Percentiles rank a stretch among this genome's conserved stretches.
Evolutionary conservation across 2,797 vertebrate species (phyloP).

Genomic region (Columba guinea): DNA sequence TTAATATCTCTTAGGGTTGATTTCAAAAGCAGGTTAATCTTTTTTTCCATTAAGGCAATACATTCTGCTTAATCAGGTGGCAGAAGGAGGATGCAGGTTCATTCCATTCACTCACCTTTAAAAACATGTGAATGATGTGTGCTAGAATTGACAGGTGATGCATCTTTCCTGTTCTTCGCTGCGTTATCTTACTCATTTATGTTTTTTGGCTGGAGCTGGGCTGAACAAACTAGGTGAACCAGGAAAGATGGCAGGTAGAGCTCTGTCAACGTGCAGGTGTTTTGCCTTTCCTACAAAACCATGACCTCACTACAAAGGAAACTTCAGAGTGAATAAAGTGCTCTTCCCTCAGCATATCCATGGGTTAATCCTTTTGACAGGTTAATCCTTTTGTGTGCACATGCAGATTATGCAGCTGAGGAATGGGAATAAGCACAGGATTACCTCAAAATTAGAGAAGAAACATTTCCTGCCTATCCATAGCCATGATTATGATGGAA

Average conservation of each 20-base stretch:
- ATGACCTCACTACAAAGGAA: neutral
- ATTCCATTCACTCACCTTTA: neutral
- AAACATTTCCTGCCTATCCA: neutral
- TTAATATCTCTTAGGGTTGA: neutral
- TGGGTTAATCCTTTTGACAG: neutral
- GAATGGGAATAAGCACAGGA: neutral
- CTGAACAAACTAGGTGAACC: neutral
- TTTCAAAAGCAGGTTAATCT: neutral
- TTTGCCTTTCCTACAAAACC: neutral
- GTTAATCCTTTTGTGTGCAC: neutral
- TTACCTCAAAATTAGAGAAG: neutral
- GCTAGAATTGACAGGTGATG: neutral
- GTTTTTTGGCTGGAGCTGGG: neutral
- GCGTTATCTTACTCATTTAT: neutral
- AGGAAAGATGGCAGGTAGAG: neutral
- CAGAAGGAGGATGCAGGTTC: neutral
- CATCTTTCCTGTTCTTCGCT: neutral
- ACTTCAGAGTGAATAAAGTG: neutral
- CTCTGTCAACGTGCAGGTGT: neutral
- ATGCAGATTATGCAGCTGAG: neutral
- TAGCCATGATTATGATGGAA: neutral
- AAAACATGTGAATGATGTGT: neutral
- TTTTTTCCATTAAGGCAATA: neutral
- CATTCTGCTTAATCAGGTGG: neutral
- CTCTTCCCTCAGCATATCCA: neutral